A percentile compares a stretch with the other conserved stretches of the same genome.
Evolutionary conservation across 2,888 invertebrate genomes (phyloP).

Genomic region (Bombyx huttoni): DNA sequence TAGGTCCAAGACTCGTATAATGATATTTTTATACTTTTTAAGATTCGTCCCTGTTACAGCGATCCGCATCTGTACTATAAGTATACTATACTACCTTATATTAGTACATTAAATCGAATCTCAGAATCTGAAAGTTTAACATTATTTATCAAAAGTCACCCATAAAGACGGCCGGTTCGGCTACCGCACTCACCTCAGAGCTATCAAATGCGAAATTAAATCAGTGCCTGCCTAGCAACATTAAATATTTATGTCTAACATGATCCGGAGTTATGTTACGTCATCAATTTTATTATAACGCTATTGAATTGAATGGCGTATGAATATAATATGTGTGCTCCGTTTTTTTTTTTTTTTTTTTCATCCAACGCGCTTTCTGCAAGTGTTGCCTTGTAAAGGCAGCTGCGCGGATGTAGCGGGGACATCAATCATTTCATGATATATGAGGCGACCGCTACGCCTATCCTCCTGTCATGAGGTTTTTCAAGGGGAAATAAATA

Average conservation of each 20-base stretch:
- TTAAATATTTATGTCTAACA: conserved; percentile 23
- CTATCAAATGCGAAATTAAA: conserved; percentile 5
- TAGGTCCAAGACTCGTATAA: too few relatives aligned
- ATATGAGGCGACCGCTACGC: conserved; percentile 23
- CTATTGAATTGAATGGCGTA: conserved; percentile 58
- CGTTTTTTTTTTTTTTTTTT: not conserved
- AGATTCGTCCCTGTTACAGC: too few relatives aligned
- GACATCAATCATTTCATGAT: conserved; percentile 45
- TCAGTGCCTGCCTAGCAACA: conserved; percentile 13
- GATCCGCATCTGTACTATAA: too few relatives aligned
- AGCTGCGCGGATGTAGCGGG: conserved; percentile 46
- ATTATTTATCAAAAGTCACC: not conserved
- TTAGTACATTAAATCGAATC: too few relatives aligned
- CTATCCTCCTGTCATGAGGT: conserved; percentile 13
- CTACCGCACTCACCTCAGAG: not conserved
- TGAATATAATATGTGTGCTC: conserved; percentile 7
- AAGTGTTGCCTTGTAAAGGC: conserved; percentile 23
- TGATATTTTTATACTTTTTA: too few relatives aligned
- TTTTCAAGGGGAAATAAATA: conserved; percentile 19
- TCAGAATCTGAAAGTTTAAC: too few relatives aligned
- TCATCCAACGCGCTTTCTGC: conserved; percentile 1
- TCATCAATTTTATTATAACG: conserved; percentile 51
- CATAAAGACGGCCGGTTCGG: not conserved
- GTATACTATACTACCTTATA: too few relatives aligned
- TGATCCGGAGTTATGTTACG: conserved; percentile 32